Evolutionary conservation across 1,140 invertebrate species (phyloP), one percentile per base, ranked within the genome.

Genomic region (Drosophila persimilis): DNA sequence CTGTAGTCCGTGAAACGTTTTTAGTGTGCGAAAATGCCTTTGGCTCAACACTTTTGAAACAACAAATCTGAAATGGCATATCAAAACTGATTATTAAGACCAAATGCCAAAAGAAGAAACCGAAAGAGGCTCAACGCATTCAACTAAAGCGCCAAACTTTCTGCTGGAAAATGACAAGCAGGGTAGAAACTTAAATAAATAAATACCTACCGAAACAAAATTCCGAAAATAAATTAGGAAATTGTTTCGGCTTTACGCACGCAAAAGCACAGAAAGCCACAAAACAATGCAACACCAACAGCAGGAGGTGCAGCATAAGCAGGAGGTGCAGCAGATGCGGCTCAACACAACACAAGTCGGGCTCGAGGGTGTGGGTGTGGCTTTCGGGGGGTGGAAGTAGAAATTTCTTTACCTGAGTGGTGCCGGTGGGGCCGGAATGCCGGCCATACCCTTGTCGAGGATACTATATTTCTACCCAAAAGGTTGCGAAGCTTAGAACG

Each of bases 141-240:
- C 58, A 52, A 45, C 59, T 45, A 39, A 15, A 65, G 46, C 59
- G 24, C 17, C 29, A 46, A 71, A 67, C 22, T 61, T 72, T 50
- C 39, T 4, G 11, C 31, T 41, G 5, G 15, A 46, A 13, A 29
- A 53, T 48, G 59, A 31, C 58, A 48, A 31, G 35, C 51, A 52
- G 51, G 26, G 24, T 17, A n/a, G 39, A 1, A 50, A 50, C n/a
- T 29, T 6, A 17, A 48, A 31, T 9, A 62, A 39, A 29, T n/a
- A 20, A 43, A 43, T 52, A 24, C n/a, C 48, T 52, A 24, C n/a
- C 41, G 39, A 45, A 29, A 3, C 70, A 55, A 55, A 54, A 35
- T 41, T 6, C 17, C 20, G 31, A 11, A 51, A 47, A 24, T 6
- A 59, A 43, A 51, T 53, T 53, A 6, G 4, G 17, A 20, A 53